phyloP scores from a whole-genome alignment of 2,797 vertebrate genomes.

The Betta splendens region DNA sequence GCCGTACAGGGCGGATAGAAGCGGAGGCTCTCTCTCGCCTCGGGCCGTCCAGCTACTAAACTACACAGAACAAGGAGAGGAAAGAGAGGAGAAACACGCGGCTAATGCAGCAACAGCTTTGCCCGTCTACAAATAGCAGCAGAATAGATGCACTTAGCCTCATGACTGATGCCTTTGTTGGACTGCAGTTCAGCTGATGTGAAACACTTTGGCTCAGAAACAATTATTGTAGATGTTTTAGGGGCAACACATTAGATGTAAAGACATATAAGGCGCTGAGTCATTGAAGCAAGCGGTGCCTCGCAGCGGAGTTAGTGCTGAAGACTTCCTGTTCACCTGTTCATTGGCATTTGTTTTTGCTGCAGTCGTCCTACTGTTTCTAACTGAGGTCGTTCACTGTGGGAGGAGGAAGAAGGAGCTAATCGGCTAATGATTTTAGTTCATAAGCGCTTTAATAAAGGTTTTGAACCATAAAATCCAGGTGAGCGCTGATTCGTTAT shows the following conservation, averaged over 20 bases:
- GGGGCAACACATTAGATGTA: slow-evolving; percentile 6
- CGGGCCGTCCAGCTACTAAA: slow-evolving; percentile 46
- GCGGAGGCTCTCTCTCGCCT: slow-evolving; percentile 46
- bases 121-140: slow-evolving; percentile 23
- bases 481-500: slow-evolving; percentile 26
- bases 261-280: slow-evolving; percentile 10
- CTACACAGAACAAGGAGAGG: slow-evolving; percentile 51
- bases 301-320: not conserved
- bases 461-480: slow-evolving; percentile 41
- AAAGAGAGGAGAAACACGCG: slow-evolving; percentile 39
- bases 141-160: slow-evolving; percentile 29
- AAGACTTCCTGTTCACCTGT: not conserved
- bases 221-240: no score
- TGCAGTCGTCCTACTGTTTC: not conserved
- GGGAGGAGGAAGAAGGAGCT: not conserved
- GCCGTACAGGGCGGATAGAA: slow-evolving; percentile 44
- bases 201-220: slow-evolving; percentile 5
- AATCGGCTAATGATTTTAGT: slow-evolving; percentile 33
- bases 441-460: slow-evolving; percentile 34
- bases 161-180: slow-evolving; percentile 9
- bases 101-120: slow-evolving; percentile 39
- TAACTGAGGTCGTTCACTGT: no score
- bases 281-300: slow-evolving; percentile 6
- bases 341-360: slow-evolving; percentile 6
- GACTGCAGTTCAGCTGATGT: slow-evolving; percentile 16